These are phyloP conservation scores for Diachasma alloeum DNA, from an alignment of 1,140 invertebrate species.

Conservation along the genomic window DNA sequence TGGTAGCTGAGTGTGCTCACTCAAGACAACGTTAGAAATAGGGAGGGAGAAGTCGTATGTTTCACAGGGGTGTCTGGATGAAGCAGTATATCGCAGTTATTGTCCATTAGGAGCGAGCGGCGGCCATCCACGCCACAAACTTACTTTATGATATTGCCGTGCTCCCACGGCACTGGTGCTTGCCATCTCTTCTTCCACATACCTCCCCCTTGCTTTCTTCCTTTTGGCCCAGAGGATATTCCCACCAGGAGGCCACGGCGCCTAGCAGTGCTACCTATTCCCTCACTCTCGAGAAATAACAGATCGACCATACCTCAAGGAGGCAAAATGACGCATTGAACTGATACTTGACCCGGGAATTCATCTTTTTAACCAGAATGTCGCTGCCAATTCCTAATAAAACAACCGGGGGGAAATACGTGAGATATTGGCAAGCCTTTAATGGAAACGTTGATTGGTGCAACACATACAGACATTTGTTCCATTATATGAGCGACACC, in stretches of 20 bases:
- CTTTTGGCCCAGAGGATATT: background rate
- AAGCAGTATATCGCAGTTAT: slow-evolving; percentile 60
- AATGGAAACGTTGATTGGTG: slow-evolving; percentile 29
- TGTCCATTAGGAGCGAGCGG: slow-evolving; percentile 57
- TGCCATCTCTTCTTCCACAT: slow-evolving; percentile 6
- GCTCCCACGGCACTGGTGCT: slow-evolving; percentile 7
- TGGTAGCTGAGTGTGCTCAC: background rate
- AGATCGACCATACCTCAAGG: background rate
- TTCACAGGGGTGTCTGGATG: slow-evolving; percentile 37
- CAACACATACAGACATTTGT: slow-evolving; percentile 5
- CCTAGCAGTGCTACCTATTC: background rate
- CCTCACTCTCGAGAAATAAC: background rate
- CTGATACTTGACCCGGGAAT: background rate
- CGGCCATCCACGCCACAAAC: slow-evolving; percentile 54
- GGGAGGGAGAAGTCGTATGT: slow-evolving; percentile 32
- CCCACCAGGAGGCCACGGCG: background rate
- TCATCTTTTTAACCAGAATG: background rate
- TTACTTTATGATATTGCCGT: slow-evolving; percentile 58
- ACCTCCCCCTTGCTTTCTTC: background rate
- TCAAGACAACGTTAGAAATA: background rate
- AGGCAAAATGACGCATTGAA: background rate
- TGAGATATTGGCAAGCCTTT: slow-evolving; percentile 24
- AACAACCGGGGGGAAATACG: background rate
- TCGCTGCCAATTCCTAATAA: slow-evolving; percentile 14
- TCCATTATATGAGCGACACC: slow-evolving; percentile 17